Evolutionary conservation across 1,140 invertebrate genomes (phyloP), one percentile per base, ranked within the genome.

Genomic region (Stenopsyche tienmushanensis): DNA sequence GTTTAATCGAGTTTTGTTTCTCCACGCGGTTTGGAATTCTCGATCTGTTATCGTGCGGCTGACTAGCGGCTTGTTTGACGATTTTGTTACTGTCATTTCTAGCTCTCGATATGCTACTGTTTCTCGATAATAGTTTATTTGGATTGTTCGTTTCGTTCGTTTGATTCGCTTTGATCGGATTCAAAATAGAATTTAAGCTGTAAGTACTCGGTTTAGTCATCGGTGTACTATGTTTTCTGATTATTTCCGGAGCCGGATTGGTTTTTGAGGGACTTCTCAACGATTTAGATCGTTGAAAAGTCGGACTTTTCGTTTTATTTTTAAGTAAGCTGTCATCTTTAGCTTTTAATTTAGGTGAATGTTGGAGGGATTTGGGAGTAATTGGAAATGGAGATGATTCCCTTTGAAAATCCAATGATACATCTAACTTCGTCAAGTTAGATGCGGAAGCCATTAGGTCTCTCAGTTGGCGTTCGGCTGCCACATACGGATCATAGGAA

Each of bases 401-500:
- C 73, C 60, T 73, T 64, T 73, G 79, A 53, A 69, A 67, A 64
- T 79, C 76, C 74, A 78, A 71, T 45, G 73, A 65, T 20, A 69
- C 74, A 68, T 77, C 72, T 44, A 72, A 44, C 72, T 78, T 78
- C 70, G 78, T 73, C 62, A 80, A 73, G 73, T 79, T 80, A 24
- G 77, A 78, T 50, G 79, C 76, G 20, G 79, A 79, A 8, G 80
- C 77, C 77, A 81, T 80, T 34, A 81, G 73, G 71, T 81, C 78
- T 67, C 79, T 78, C 78, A 81, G 79, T 74, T 81, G 80, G 64
- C 76, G 78, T 73, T 78, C 78, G 34, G 80, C 80, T 66, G 77
- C 79, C 67, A 73, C 74, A 69, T 78, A 81, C 39, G 80, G 80
- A 65, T 80, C 78, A 65, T 80, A 80, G 65, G 72, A 74, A 60